phyloP scores from a whole-genome alignment of 2,888 invertebrate species.

The Nymphalis polychloros region DNA sequence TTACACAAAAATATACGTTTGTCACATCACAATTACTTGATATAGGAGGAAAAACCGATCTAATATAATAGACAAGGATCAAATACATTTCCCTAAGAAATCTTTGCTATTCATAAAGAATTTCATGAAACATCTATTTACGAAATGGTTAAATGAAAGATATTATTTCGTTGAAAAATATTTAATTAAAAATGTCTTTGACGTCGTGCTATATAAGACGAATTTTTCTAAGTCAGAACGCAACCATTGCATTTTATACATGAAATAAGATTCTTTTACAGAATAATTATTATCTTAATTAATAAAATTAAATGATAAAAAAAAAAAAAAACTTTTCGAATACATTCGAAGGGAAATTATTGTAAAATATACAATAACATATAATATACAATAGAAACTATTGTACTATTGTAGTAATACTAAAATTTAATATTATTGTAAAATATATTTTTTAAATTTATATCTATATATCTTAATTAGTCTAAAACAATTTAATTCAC shows the following conservation, averaged over 20 bases:
- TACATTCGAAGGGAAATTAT: no score
- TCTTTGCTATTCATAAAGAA: conserved; percentile 19
- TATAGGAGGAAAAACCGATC: neutral
- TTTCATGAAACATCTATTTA: conserved; percentile 23
- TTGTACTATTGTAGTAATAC: no score
- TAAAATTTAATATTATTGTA: no score
- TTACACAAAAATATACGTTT: no score
- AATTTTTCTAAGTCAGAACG: conserved; percentile 2
- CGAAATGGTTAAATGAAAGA: conserved; percentile 11
- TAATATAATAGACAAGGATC: neutral
- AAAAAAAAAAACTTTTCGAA: no score
- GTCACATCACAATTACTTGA: neutral
- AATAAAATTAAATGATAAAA: no score
- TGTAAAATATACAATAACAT: no score
- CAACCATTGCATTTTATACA: neutral
- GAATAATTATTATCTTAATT: neutral
- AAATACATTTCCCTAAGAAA: neutral
- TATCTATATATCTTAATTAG: no score
- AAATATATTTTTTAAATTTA: no score
- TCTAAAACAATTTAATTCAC: no score
- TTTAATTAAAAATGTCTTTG: conserved; percentile 30
- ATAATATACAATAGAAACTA: no score
- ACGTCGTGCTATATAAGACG: conserved; percentile 1
- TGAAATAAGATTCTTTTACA: neutral
- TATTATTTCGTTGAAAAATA: conserved; percentile 19